Evolutionary conservation across 2,113 vertebrate species (phyloP), one percentile per base, ranked within the genome.

Genomic region (Campylomormyrus tamandua): DNA sequence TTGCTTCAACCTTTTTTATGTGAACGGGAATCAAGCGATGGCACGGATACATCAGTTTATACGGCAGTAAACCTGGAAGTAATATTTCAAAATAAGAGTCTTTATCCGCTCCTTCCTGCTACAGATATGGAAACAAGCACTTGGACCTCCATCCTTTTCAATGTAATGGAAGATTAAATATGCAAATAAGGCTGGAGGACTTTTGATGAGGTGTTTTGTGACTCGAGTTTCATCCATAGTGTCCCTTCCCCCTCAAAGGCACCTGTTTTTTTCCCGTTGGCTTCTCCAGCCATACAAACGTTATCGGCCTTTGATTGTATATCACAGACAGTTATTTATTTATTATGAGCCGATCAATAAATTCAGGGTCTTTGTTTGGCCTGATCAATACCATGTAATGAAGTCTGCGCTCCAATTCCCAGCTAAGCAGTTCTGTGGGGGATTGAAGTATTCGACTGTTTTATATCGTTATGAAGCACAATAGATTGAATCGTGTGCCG

Each of bases 351-450:
- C 19, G 90, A 96, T 97, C 95, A 90, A 96, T 97, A 93, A 93
- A 93, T 95, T 93, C 92, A 93, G 93, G 95, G 95, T 96, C 94
- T 95, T 97, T 95, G 95, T 97, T 96, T 94, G 94, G 93, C 89
- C 89, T 93, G 95, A 97, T 98, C 97, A 91, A 97, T 98, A 95
- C 31, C 58, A 90, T 95, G 94, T 96, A 97, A 97, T 97, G 96
- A 97, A 96, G 94, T 96, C 93, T 89, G 93, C 89, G 94, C 94
- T 96, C 91, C 94, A 94, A 83, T 96, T 96, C 94, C 92, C 93
- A 93, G 91, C 92, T 89, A 94, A 93, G 93, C 91, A 91, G 94
- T 93, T 91, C 93, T 95, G 91, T 9, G 1, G 5, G 92, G 87
- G 92, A 92, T 90, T 90, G 90, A 89, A 93, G 91, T 93, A 92